A percentile compares a stretch with the other conserved stretches of the same genome.
phyloP scores from a whole-genome alignment of 2,113 vertebrate genomes.

The Amphiprion percula region DNA sequence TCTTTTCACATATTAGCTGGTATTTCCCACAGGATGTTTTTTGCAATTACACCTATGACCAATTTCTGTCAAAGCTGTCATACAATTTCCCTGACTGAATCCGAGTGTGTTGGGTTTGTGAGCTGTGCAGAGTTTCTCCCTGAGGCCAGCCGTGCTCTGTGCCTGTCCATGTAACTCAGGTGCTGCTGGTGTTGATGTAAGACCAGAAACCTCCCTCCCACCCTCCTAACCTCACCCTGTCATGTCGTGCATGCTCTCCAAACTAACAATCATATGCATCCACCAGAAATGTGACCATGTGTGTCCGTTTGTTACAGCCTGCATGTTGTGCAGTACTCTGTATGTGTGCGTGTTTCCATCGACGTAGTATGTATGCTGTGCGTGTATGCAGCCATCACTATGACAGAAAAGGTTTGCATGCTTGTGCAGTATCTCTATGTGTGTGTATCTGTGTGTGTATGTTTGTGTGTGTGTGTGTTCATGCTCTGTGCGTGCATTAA shows the following conservation, averaged over 20 bases:
- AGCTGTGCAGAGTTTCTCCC: slow-evolving; percentile 46
- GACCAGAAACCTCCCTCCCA: slow-evolving; percentile 42
- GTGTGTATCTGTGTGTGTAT: slow-evolving; percentile 1
- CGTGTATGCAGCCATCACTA: slow-evolving; percentile 4
- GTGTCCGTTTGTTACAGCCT: slow-evolving; percentile 58
- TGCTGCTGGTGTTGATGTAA: slow-evolving; percentile 60
- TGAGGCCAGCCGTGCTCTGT: slow-evolving; percentile 38
- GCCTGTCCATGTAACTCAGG: slow-evolving; percentile 52
- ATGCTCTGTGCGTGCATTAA: slow-evolving; percentile 35
- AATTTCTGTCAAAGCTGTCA: slow-evolving; percentile 12
- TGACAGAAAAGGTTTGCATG: slow-evolving; percentile 1
- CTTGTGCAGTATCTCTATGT: neutral
- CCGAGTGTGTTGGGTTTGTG: slow-evolving; percentile 41
- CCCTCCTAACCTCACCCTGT: slow-evolving; percentile 16
- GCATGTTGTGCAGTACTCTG: neutral
- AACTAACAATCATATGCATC: slow-evolving; percentile 56
- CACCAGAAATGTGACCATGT: slow-evolving; percentile 18
- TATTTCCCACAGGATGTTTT: slow-evolving; percentile 22
- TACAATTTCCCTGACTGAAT: slow-evolving; percentile 21
- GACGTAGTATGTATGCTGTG: neutral
- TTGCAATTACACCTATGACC: slow-evolving; percentile 4
- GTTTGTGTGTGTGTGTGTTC: slow-evolving; percentile 14
- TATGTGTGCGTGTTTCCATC: slow-evolving; percentile 34
- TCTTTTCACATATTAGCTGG: slow-evolving; percentile 10
- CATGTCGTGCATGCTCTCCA: slow-evolving; percentile 60